Percentiles rank a stretch among this genome's conserved stretches.
These are phyloP conservation scores for Sclerurus mexicanus DNA, from an alignment of 2,113 vertebrate genomes.

Conservation along the genomic window DNA sequence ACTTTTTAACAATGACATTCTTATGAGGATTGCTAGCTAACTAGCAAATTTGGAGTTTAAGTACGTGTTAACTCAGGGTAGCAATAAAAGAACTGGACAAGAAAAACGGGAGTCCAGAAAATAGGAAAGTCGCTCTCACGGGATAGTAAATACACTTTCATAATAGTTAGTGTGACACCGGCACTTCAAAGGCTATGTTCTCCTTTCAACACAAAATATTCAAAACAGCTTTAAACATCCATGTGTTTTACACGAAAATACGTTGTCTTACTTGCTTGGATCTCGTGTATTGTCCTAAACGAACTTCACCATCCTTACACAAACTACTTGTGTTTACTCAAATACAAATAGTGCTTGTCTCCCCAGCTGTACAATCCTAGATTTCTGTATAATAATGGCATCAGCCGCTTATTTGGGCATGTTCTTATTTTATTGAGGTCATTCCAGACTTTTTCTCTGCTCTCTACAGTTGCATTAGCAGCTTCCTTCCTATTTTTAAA, in stretches of 20 bases:
- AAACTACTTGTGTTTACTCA: neutral
- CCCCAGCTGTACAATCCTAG: neutral
- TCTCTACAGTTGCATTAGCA: slow-evolving; percentile 32
- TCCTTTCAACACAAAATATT: neutral
- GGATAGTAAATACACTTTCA: neutral
- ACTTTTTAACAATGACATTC: neutral
- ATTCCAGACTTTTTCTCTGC: slow-evolving; percentile 15
- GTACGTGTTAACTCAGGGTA: neutral
- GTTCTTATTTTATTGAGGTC: slow-evolving; percentile 46
- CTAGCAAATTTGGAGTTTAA: neutral
- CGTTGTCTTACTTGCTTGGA: neutral
- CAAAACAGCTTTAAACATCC: neutral
- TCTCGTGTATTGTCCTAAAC: neutral
- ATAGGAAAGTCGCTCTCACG: neutral
- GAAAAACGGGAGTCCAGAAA: neutral
- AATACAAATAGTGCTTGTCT: neutral
- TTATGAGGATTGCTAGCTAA: neutral
- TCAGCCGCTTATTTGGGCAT: neutral
- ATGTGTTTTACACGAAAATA: neutral
- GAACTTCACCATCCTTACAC: neutral
- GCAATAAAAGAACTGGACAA: neutral
- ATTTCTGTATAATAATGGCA: slow-evolving; percentile 9
- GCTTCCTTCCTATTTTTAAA: slow-evolving; percentile 65
- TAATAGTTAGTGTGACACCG: neutral
- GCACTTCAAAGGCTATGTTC: neutral